These are phyloP conservation scores for Therioaphis trifolii DNA, from an alignment of 2,888 invertebrate species.

Conservation along the genomic window DNA sequence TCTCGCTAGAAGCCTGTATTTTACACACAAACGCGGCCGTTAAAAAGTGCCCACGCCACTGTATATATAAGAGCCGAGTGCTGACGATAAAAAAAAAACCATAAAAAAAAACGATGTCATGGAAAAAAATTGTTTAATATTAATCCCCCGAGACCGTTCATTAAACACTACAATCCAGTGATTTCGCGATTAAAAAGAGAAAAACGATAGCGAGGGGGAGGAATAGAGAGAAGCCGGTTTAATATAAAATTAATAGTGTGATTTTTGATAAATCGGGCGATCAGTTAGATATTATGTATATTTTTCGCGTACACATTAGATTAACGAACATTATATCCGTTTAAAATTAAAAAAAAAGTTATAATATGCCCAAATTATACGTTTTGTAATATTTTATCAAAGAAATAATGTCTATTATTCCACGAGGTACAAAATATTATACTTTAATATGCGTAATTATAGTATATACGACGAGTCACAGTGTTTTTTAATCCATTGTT, in stretches of 20 bases:
- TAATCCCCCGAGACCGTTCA: conserved; percentile 30
- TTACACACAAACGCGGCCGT: conserved; percentile 57
- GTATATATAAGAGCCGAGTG: conserved; percentile 31
- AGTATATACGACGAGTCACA: no score
- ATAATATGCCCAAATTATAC: no score
- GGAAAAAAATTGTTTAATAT: conserved; percentile 52
- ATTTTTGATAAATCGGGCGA: background rate
- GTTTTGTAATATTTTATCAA: no score
- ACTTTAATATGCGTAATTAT: no score
- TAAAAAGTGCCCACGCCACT: conserved; percentile 51
- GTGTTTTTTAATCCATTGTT: no score
- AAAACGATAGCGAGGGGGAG: background rate
- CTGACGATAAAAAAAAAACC: conserved; percentile 25
- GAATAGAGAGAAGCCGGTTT: background rate
- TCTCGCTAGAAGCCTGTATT: conserved; percentile 49
- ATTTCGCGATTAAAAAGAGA: conserved; percentile 21
- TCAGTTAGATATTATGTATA: background rate
- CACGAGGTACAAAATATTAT: no score
- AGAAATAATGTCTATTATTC: no score
- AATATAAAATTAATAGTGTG: background rate
- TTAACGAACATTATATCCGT: no score
- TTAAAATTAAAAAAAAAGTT: no score
- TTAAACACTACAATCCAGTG: conserved; percentile 38
- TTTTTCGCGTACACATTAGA: no score
- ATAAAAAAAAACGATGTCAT: conserved; percentile 33